Evolutionary conservation across 2,113 vertebrate species (phyloP).

Genomic region (Gnathonemus echidnorhynchus): DNA sequence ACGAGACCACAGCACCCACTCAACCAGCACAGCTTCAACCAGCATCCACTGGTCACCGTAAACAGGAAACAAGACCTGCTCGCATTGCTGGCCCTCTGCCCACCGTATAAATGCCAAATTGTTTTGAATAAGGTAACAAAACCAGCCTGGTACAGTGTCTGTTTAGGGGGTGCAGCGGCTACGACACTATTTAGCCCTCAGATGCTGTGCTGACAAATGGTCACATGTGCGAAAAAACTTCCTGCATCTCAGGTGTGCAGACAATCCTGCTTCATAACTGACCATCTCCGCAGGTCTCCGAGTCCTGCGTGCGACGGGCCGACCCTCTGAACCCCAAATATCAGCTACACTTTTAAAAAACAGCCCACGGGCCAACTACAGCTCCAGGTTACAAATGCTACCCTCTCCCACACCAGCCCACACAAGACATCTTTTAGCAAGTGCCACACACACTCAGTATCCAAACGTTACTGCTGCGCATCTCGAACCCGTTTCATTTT

Average conservation of each 20-base stretch:
- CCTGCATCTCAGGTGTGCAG: not conserved
- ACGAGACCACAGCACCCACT: not conserved
- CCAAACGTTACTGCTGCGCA: not conserved
- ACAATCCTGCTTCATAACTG: not conserved
- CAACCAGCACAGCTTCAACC: not conserved
- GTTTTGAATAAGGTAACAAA: not conserved
- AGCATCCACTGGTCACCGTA: not conserved
- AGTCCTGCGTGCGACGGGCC: not conserved
- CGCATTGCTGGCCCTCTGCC: not conserved
- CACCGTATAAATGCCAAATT: not conserved
- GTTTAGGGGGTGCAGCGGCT: not conserved
- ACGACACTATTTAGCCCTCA: not conserved
- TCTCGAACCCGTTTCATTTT: not conserved
- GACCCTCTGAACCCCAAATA: not conserved
- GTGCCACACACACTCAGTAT: not conserved
- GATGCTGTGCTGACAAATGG: not conserved
- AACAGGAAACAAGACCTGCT: not conserved
- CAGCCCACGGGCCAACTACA: not conserved
- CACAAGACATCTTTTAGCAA: not conserved
- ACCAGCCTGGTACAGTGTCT: not conserved
- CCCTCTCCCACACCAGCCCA: not conserved
- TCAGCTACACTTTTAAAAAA: not conserved
- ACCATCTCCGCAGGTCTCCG: not conserved
- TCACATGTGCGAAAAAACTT: too few species aligned
- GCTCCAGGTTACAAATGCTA: not conserved